Percentiles rank a stretch among this genome's conserved stretches.
Conservation (phyloP, 1,140 invertebrate genomes). For the Pygmarrhopalites habei region DNA sequence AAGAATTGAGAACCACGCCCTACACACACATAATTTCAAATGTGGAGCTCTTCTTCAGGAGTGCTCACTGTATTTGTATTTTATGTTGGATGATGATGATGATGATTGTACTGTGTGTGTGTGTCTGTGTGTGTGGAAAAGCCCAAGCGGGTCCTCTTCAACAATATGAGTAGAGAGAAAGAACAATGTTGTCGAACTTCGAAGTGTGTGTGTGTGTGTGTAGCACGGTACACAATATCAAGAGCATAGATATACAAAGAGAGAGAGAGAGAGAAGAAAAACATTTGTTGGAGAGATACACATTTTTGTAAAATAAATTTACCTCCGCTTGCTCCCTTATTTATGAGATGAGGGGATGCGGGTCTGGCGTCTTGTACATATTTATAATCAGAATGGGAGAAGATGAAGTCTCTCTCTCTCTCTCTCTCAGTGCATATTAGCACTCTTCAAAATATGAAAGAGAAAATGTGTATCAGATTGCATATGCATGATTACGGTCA, state of each 20-base stretch:
- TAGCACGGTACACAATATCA: neutral
- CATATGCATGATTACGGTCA: neutral
- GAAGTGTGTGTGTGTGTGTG: too few relatives aligned
- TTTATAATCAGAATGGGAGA: conserved; percentile 9
- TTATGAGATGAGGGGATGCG: conserved; percentile 3
- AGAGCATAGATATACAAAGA: neutral
- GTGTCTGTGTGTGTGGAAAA: too few relatives aligned
- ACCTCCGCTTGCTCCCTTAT: neutral
- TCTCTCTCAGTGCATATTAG: neutral
- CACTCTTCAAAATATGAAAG: neutral
- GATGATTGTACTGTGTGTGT: too few relatives aligned
- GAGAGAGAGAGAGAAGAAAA: neutral
- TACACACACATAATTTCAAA: neutral
- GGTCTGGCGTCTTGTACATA: neutral
- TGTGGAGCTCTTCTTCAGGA: too few relatives aligned
- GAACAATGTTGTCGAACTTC: too few relatives aligned
- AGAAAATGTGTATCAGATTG: neutral
- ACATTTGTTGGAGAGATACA: neutral
- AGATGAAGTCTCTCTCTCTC: too few relatives aligned
- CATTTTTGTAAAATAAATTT: neutral
- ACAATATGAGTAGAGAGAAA: too few relatives aligned
- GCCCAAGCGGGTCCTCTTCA: too few relatives aligned
- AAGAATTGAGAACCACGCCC: conserved; percentile 15
- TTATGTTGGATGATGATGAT: too few relatives aligned
- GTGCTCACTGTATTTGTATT: too few relatives aligned